Conservation (phyloP, 1,140 invertebrate species). For the Brachionus koreanus region DNA sequence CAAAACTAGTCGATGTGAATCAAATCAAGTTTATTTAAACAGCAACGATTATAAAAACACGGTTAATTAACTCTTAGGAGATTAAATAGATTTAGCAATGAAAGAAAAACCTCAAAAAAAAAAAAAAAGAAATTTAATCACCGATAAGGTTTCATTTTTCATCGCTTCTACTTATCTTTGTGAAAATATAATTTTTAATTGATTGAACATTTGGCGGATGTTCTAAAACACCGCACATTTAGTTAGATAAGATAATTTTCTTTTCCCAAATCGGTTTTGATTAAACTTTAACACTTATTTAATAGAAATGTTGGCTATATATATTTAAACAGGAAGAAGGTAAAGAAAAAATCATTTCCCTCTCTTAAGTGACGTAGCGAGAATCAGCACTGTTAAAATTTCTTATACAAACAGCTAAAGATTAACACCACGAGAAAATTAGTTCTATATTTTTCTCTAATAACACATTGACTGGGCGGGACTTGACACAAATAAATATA, state of each 20-base stretch:
- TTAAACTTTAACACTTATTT: slow-evolving; percentile 27
- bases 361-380: background rate
- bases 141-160: background rate
- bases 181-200: background rate
- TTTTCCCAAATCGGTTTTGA: background rate
- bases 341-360: background rate
- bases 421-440: slow-evolving; percentile 9
- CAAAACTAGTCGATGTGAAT: background rate
- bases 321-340: background rate
- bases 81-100: slow-evolving; percentile 1
- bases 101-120: background rate
- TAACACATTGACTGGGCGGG: background rate
- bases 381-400: slow-evolving; percentile 11
- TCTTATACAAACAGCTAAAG: slow-evolving; percentile 19
- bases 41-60: background rate
- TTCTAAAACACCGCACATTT: background rate
- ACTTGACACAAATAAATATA: background rate
- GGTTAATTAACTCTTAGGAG: background rate
- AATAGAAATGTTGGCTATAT: background rate
- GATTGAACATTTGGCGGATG: slow-evolving; percentile 1
- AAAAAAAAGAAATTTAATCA: background rate
- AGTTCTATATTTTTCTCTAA: slow-evolving; percentile 10
- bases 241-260: slow-evolving; percentile 23
- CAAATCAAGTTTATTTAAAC: background rate
- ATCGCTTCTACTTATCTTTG: background rate